These are phyloP conservation scores for Pseudomugil gertrudae DNA, from an alignment of 2,797 vertebrate species.

Conservation along the genomic window DNA sequence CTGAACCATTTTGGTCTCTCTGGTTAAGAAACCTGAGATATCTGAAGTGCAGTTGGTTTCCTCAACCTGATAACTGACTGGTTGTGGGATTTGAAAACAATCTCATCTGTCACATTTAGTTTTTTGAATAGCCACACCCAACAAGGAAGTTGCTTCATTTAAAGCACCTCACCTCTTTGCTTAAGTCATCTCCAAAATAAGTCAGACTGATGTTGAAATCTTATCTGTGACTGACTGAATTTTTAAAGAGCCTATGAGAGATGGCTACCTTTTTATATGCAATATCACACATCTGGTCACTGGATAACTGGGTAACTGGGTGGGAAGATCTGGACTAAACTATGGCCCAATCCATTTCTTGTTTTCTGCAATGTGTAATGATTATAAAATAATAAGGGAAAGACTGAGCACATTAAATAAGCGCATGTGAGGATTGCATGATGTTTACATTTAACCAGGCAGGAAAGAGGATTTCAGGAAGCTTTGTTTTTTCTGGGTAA, in stretches of 20 bases:
- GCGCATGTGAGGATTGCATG: no score
- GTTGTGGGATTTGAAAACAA: background rate
- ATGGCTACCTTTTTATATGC: background rate
- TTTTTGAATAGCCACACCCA: background rate
- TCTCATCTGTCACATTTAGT: background rate
- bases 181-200: background rate
- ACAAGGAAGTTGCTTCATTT: background rate
- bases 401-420: background rate
- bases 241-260: background rate
- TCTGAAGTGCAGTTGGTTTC: background rate
- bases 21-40: background rate
- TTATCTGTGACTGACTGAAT: no score
- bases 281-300: no score
- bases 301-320: background rate
- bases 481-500: background rate
- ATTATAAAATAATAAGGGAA: background rate
- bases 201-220: background rate
- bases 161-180: background rate
- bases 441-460: background rate
- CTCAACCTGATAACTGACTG: background rate
- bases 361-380: no score
- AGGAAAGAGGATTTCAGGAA: background rate
- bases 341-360: no score
- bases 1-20: background rate
- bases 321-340: no score